Conservation (phyloP, 2,888 invertebrate species). For the Philereme transversata region DNA sequence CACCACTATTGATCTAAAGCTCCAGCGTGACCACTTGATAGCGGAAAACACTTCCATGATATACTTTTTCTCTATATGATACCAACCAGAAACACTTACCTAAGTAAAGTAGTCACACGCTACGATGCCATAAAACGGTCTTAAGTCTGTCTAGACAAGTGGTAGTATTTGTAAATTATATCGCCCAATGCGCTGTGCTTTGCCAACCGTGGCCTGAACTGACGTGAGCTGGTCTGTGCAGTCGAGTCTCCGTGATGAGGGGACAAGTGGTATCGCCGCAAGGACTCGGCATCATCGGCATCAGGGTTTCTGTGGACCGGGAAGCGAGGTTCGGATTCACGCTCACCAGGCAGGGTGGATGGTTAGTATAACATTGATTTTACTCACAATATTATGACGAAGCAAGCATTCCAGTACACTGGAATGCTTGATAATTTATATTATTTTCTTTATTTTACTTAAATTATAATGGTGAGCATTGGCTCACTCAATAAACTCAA, state of each 20-base stretch:
- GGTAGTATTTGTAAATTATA: slow-evolving; percentile 47
- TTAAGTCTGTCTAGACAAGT: neutral
- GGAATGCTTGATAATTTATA: too few species aligned
- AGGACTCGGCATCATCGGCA: slow-evolving; percentile 98
- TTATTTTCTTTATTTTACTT: too few species aligned
- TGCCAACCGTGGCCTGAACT: slow-evolving; percentile 54
- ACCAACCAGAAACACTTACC: too few species aligned
- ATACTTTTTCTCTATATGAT: neutral
- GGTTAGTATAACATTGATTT: slow-evolving; percentile 86
- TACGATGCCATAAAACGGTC: neutral
- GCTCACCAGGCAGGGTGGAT: slow-evolving; percentile 95
- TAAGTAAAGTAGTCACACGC: too few species aligned
- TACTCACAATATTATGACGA: too few species aligned
- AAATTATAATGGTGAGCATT: too few species aligned
- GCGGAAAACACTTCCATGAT: neutral
- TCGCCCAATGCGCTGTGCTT: slow-evolving; percentile 53
- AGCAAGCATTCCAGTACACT: too few species aligned
- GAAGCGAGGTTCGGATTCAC: slow-evolving; percentile 98
- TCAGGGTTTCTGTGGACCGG: slow-evolving; percentile 97
- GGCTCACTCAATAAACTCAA: too few species aligned
- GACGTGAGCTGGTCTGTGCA: slow-evolving; percentile 84
- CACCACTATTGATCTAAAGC: too few species aligned
- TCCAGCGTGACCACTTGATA: neutral
- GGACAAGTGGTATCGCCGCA: slow-evolving; percentile 98
- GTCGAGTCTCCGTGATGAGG: slow-evolving; percentile 99